Evolutionary conservation across 2,888 invertebrate genomes (phyloP).

Genomic region (Cheilosia pagana): DNA sequence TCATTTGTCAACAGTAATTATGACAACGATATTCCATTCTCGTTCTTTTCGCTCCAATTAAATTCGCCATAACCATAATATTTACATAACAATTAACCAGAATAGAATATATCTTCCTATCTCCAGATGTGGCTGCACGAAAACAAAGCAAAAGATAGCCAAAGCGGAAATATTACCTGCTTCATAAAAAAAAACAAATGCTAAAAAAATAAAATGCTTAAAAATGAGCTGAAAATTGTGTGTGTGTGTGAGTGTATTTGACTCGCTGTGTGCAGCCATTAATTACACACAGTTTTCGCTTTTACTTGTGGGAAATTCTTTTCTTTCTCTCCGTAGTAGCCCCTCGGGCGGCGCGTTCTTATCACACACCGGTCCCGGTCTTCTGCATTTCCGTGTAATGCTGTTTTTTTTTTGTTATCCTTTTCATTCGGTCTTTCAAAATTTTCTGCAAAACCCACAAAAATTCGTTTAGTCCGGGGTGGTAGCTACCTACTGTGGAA

Average conservation of each 20-base stretch:
- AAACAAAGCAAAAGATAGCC: constrained; percentile 3
- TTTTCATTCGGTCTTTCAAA: constrained; percentile 20
- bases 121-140: background rate
- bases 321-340: background rate
- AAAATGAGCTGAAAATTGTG: constrained; percentile 19
- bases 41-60: constrained; percentile 60
- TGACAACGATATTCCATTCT: constrained; percentile 54
- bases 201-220: constrained; percentile 21
- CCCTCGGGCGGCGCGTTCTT: background rate
- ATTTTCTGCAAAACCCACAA: constrained; percentile 47
- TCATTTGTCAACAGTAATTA: constrained; percentile 67
- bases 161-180: constrained; percentile 37
- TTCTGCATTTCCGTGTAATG: background rate
- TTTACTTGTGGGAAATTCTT: constrained; percentile 34
- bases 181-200: constrained; percentile 17
- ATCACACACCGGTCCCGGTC: background rate
- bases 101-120: constrained; percentile 24
- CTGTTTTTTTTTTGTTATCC: constrained; percentile 13
- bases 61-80: constrained; percentile 47
- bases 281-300: constrained; percentile 59
- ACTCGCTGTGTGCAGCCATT: constrained; percentile 53
- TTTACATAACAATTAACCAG: constrained; percentile 62
- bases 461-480: constrained; percentile 43
- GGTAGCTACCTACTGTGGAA: constrained; percentile 11
- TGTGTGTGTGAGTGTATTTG: constrained; percentile 26